These are phyloP conservation scores for Hydrochoerus hydrochaeris DNA, from an alignment of 2,113 vertebrate species.

Conservation along the genomic window DNA sequence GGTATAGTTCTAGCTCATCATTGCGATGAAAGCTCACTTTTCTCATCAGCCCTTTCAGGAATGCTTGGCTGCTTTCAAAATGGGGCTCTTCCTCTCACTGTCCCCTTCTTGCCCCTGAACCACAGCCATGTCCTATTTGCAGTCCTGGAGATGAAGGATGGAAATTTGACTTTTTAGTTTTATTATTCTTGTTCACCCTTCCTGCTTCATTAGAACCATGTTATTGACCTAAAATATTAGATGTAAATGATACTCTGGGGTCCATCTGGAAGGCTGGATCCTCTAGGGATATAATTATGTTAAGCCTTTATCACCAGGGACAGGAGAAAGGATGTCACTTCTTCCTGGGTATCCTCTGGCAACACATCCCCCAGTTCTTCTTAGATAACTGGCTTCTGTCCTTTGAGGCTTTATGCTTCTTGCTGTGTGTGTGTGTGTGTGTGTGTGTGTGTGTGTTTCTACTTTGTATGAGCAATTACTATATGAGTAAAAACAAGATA, in stretches of 20 bases:
- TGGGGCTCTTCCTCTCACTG: background rate
- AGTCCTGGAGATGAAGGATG: slow-evolving; percentile 56
- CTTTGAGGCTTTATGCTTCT: background rate
- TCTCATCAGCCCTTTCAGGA: background rate
- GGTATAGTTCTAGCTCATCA: background rate
- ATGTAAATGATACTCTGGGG: slow-evolving; percentile 61
- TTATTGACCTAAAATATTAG: slow-evolving; percentile 68
- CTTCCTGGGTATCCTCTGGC: slow-evolving; percentile 56
- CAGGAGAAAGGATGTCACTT: background rate
- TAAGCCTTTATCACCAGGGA: slow-evolving; percentile 61
- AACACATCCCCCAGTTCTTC: background rate
- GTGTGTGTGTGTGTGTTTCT: slow-evolving; percentile 7
- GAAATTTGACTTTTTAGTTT: slow-evolving; percentile 80
- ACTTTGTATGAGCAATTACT: slow-evolving; percentile 17
- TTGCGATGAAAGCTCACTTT: background rate
- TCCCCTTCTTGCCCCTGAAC: background rate
- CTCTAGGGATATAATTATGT: slow-evolving; percentile 73
- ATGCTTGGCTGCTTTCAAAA: background rate
- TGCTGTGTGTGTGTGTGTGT: background rate
- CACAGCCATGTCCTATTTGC: background rate
- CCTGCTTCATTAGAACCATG: slow-evolving; percentile 77
- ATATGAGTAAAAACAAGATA: slow-evolving; percentile 1
- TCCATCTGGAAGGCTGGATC: slow-evolving; percentile 70
- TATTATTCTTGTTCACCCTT: slow-evolving; percentile 77
- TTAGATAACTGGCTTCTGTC: background rate